Conservation (phyloP, 2,888 invertebrate genomes). For the Diaperis boleti region DNA sequence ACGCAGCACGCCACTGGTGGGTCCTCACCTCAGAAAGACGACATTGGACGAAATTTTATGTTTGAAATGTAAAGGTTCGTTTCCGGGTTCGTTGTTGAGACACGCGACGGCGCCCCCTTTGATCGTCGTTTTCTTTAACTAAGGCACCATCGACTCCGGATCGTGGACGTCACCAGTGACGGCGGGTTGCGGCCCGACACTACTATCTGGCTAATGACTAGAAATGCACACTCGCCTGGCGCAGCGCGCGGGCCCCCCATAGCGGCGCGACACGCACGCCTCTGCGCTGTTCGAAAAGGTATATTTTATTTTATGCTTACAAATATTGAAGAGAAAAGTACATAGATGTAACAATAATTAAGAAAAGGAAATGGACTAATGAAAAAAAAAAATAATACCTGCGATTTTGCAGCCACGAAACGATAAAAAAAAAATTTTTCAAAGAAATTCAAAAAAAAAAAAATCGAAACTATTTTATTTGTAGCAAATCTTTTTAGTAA, state of each 20-base stretch:
- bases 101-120: constrained; percentile 20
- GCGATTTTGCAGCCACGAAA: too few relatives aligned
- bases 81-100: constrained; percentile 23
- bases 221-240: constrained; percentile 65
- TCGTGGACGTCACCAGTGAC: constrained; percentile 14
- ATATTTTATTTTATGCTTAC: neutral
- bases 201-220: constrained; percentile 64
- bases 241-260: constrained; percentile 58
- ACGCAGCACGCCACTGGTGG: constrained; percentile 22
- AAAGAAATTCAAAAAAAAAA: too few relatives aligned
- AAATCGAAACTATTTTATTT: too few relatives aligned
- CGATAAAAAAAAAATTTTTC: too few relatives aligned
- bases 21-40: constrained; percentile 10
- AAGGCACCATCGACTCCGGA: constrained; percentile 38
- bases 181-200: constrained; percentile 57
- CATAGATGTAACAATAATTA: too few relatives aligned
- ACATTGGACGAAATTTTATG: constrained; percentile 21
- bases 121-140: constrained; percentile 4
- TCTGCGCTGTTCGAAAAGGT: neutral
- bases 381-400: neutral
- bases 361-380: neutral
- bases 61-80: constrained; percentile 9
- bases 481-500: too few relatives aligned
- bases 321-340: too few relatives aligned
- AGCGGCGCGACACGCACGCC: neutral